Evolutionary conservation across 2,797 vertebrate species (phyloP).

Genomic region (Spinus pinus): DNA sequence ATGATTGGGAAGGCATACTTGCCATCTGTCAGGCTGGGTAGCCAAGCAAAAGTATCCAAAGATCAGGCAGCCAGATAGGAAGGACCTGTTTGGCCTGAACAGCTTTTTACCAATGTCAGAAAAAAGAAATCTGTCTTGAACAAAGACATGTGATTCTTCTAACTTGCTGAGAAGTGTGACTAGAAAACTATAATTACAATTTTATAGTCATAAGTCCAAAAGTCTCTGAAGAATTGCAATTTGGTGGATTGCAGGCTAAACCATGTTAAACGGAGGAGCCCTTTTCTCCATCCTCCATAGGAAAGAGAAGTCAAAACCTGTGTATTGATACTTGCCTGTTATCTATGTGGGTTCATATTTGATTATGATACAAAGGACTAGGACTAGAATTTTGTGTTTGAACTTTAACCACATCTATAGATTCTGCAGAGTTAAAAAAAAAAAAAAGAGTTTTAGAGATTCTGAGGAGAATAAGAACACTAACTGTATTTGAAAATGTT

Average conservation of each 20-base stretch:
- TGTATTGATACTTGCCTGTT: not conserved
- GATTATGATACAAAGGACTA: not conserved
- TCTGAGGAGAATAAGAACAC: not conserved
- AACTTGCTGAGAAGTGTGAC: not conserved
- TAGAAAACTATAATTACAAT: not conserved
- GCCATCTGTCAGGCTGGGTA: not conserved
- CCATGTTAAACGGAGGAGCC: not conserved
- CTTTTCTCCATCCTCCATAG: not conserved
- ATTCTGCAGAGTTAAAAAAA: not conserved
- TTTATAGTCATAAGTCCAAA: not conserved
- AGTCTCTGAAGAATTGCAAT: not conserved
- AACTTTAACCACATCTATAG: not conserved
- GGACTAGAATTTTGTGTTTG: not conserved
- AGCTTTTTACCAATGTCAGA: not conserved
- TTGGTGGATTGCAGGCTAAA: not conserved
- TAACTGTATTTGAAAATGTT: not conserved
- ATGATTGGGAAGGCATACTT: not conserved
- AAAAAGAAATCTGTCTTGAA: not conserved
- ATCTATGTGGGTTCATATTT: not conserved
- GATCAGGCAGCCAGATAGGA: not conserved
- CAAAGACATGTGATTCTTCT: not conserved
- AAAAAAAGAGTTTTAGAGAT: not conserved
- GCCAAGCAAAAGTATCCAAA: not conserved
- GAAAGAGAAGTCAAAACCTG: not conserved
- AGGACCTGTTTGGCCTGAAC: not conserved